Percentiles rank a stretch among this genome's conserved stretches.
Evolutionary conservation across 2,113 vertebrate species (phyloP).

Genomic region (Canis aureus): DNA sequence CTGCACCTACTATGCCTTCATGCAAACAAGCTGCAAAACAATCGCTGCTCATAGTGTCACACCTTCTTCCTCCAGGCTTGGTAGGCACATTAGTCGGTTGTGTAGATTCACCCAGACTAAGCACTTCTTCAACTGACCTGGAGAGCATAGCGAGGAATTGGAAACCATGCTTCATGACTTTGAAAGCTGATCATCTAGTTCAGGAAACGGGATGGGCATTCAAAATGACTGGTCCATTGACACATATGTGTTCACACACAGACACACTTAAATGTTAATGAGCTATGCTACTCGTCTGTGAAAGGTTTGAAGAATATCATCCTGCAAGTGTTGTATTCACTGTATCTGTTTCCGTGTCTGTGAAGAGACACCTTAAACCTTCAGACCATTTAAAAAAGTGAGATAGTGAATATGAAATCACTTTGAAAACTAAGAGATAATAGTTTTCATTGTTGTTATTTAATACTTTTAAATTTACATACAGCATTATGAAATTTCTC

Average conservation of each 20-base stretch:
- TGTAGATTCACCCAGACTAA: not conserved
- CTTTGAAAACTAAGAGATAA: not conserved
- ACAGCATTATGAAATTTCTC: not conserved
- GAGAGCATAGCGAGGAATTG: not conserved
- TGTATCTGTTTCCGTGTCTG: not conserved
- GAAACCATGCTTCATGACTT: not conserved
- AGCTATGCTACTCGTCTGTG: not conserved
- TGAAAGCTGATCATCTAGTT: not conserved
- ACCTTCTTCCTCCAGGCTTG: not conserved
- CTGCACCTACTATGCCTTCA: not conserved
- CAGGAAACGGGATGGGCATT: not conserved
- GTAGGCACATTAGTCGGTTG: not conserved
- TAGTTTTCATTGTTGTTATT: not conserved
- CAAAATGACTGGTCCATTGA: not conserved
- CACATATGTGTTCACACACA: not conserved
- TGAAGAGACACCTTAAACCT: not conserved
- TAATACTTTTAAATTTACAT: slow-evolving; percentile 19
- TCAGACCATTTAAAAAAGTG: not conserved
- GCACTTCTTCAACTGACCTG: not conserved
- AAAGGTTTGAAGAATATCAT: not conserved
- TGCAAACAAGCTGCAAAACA: not conserved
- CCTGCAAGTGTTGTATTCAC: not conserved
- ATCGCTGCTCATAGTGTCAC: not conserved
- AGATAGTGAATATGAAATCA: not conserved
- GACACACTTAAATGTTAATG: not conserved